Base-by-base conservation (phyloP, 2,113 vertebrate genomes). In the Callionymus lyra region DNA sequence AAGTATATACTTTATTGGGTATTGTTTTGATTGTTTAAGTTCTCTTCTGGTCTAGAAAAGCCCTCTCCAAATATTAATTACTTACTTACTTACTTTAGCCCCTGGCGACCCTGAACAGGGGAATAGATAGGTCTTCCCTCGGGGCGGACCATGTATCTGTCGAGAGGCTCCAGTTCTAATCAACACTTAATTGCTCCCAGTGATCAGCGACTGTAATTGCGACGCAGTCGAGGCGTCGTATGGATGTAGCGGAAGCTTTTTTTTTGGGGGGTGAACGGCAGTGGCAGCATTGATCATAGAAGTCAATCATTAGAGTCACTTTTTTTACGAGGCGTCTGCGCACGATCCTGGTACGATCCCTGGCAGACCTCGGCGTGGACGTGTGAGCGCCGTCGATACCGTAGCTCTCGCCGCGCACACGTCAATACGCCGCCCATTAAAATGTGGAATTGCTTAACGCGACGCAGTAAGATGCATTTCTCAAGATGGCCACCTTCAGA, bases 261-360 rank as follows among this genome's bases (percentile, higher is more conserved):
- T n/a, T n/a, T n/a, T n/a, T n/a, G n/a, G n/a, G 16, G 53, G 60
- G 56, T 33, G 68, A 27, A 8, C 63, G 41, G 37, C 43, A 4
- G 56, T 56, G 31, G 48, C 57, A 38, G 65, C 66, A 72, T 73
- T 65, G 63, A 79, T 77, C 66, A 73, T 74, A 66, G 76, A 76
- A 79, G 65, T 76, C 79, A 77, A 76, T 82, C 74, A 71, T 76
- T 75, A 72, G 56, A 53, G 61, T 70, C 72, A 74, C 73, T 77
- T 75, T 74, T n/a, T 77, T 77, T 76, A 74, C 55, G 67, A 65
- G 53, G 36, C 21, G 39, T n/a, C 65, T 65, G 53, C 44, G 64
- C 61, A 27, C 6, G 38, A 70, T 73, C 68, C 72, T 64, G 69
- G 63, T 70, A 48, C 59, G 63, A 76, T 80, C 71, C 76, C 76